phyloP scores from a whole-genome alignment of 2,888 invertebrate species.

The Drosophila peninsularis region DNA sequence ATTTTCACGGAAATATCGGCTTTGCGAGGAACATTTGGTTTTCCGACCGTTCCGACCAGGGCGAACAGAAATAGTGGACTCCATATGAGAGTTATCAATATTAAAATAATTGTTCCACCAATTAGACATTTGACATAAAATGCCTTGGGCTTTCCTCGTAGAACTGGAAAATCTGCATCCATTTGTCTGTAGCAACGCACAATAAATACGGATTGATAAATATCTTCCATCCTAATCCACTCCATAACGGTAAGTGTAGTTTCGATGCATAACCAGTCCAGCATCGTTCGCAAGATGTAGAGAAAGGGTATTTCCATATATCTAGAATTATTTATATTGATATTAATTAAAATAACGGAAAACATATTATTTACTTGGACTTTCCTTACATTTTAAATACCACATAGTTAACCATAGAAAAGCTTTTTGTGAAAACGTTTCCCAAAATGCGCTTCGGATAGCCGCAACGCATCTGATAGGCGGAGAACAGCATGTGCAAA shows the following conservation, averaged over 20 bases:
- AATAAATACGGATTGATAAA: slow-evolving; percentile 95
- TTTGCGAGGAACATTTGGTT: slow-evolving; percentile 93
- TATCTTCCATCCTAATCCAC: slow-evolving; percentile 99
- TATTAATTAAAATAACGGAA: too few species aligned
- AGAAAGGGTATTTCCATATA: slow-evolving; percentile 98
- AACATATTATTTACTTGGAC: neutral
- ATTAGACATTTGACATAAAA: slow-evolving; percentile 93
- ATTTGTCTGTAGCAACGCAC: slow-evolving; percentile 91
- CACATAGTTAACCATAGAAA: slow-evolving; percentile 94
- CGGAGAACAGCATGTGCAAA: slow-evolving; percentile 96
- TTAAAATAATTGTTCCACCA: slow-evolving; percentile 93
- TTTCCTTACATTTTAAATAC: slow-evolving; percentile 93
- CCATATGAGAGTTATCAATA: slow-evolving; percentile 97
- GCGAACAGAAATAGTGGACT: slow-evolving; percentile 98
- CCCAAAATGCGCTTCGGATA: slow-evolving; percentile 98
- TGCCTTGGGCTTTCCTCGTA: slow-evolving; percentile 92
- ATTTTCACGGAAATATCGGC: slow-evolving; percentile 92
- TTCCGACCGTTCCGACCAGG: slow-evolving; percentile 94
- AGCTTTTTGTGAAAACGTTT: slow-evolving; percentile 98
- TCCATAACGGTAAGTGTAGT: slow-evolving; percentile 98
- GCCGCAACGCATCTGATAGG: slow-evolving; percentile 98
- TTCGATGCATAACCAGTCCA: slow-evolving; percentile 99
- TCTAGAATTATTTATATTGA: slow-evolving; percentile 39
- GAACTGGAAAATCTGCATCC: slow-evolving; percentile 95
- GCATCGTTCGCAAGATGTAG: slow-evolving; percentile 96